Percentiles rank a stretch among this genome's conserved stretches.
These are phyloP conservation scores for Chymomyza amoena DNA, from an alignment of 2,888 invertebrate genomes.

Conservation along the genomic window DNA sequence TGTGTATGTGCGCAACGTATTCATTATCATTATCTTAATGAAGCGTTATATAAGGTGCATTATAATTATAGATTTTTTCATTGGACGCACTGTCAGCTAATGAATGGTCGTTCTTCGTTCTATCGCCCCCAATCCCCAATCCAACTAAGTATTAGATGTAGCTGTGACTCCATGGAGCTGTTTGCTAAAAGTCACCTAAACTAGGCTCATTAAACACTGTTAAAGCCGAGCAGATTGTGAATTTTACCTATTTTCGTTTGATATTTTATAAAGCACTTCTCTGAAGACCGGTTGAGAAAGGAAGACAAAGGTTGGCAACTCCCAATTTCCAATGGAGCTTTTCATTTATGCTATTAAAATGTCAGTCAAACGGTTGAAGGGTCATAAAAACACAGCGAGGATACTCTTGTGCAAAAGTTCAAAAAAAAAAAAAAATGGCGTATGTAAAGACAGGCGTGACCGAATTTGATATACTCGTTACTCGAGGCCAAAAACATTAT, in stretches of 20 bases:
- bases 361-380: conserved; percentile 32
- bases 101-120: conserved; percentile 47
- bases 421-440: too few relatives aligned
- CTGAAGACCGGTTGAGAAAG: background rate
- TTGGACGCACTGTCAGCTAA: conserved; percentile 37
- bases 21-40: conserved; percentile 75
- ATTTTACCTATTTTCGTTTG: background rate
- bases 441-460: too few relatives aligned
- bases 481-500: too few relatives aligned
- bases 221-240: conserved; percentile 12
- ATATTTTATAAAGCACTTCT: background rate
- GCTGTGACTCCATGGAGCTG: background rate
- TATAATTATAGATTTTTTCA: conserved; percentile 70
- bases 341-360: conserved; percentile 42
- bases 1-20: conserved; percentile 61
- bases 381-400: background rate
- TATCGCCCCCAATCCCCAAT: conserved; percentile 14
- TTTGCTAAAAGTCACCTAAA: conserved; percentile 57
- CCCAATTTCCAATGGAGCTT: background rate
- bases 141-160: background rate
- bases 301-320: background rate
- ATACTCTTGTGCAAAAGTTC: background rate
- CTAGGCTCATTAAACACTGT: conserved; percentile 44
- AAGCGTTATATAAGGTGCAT: conserved; percentile 73
- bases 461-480: too few relatives aligned